These are phyloP conservation scores for Atethmia centrago DNA, from an alignment of 2,888 invertebrate species.

Conservation along the genomic window DNA sequence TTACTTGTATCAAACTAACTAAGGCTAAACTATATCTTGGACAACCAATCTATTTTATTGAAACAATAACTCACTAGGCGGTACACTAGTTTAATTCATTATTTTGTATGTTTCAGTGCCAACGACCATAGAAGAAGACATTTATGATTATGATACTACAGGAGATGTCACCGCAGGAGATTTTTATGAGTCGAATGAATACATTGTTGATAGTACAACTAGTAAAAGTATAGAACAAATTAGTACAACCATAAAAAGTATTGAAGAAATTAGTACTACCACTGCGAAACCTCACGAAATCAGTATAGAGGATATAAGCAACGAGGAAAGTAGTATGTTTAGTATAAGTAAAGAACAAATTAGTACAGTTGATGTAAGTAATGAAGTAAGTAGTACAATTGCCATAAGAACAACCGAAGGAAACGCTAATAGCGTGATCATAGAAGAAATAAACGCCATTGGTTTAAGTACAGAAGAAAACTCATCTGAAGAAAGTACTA, in stretches of 20 bases:
- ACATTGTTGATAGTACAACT: constrained; percentile 22
- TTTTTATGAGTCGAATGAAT: constrained; percentile 21
- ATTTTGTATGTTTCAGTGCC: constrained; percentile 39
- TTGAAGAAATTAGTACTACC: constrained; percentile 5
- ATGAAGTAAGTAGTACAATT: constrained; percentile 10
- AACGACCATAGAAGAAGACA: constrained; percentile 49
- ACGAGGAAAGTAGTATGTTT: constrained; percentile 6
- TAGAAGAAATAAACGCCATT: constrained; percentile 6
- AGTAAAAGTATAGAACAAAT: constrained; percentile 8
- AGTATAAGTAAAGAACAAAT: constrained; percentile 7
- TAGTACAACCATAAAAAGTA: constrained; percentile 14
- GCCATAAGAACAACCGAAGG: not conserved
- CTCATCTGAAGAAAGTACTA: constrained; percentile 17
- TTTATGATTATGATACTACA: constrained; percentile 48
- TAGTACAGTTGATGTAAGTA: not conserved
- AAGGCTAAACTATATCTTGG: not conserved
- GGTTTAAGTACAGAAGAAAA: constrained; percentile 15
- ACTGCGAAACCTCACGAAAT: not conserved
- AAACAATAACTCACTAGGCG: not conserved
- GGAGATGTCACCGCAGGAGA: constrained; percentile 6
- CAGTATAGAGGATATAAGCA: constrained; percentile 10
- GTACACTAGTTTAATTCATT: not conserved
- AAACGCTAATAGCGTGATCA: not conserved
- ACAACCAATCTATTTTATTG: not conserved
- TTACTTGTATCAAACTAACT: not conserved